Evolutionary conservation across 2,113 vertebrate species (phyloP).

Genomic region (Cacatua alba): DNA sequence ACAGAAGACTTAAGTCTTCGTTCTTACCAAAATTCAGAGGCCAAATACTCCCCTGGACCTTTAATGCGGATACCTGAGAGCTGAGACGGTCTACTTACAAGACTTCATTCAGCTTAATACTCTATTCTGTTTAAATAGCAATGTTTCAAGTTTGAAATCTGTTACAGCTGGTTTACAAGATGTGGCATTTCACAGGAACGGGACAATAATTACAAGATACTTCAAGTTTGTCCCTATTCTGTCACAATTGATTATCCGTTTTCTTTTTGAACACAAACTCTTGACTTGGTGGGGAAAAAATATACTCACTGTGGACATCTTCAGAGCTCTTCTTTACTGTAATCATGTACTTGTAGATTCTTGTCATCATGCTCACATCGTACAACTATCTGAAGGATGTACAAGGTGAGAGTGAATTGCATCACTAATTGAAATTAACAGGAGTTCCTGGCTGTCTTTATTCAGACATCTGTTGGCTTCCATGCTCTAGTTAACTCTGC

Average conservation of each 20-base stretch:
- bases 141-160: background rate
- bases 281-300: background rate
- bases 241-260: background rate
- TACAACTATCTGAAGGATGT: background rate
- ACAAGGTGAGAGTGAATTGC: background rate
- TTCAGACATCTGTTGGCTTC: conserved; percentile 12
- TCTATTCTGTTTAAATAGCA: background rate
- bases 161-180: background rate
- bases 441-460: background rate
- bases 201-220: background rate
- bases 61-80: background rate
- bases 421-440: conserved; percentile 18
- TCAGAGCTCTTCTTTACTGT: background rate
- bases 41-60: background rate
- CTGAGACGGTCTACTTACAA: background rate
- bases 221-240: background rate
- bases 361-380: background rate
- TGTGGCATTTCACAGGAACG: background rate
- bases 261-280: background rate
- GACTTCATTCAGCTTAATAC: background rate
- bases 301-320: fast-evolving
- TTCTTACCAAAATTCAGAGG: background rate
- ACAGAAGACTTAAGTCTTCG: background rate
- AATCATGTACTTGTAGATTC: background rate
- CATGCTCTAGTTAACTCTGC: background rate